A percentile compares a stretch with the other conserved stretches of the same genome.
Conservation (phyloP, 2,113 vertebrate genomes). For the Dasypus novemcinctus region DNA sequence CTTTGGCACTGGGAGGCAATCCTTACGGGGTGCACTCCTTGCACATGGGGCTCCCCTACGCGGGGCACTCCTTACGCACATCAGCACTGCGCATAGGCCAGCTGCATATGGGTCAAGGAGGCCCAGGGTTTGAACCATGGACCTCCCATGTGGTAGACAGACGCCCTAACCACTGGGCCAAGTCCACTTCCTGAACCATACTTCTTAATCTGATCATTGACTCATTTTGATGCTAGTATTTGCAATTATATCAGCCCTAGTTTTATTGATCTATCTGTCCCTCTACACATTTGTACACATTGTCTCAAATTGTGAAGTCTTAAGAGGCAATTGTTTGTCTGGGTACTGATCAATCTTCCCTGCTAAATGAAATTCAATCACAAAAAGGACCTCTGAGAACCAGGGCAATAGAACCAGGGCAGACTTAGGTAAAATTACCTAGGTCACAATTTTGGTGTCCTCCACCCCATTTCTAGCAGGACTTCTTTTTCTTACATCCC, state of each 20-base stretch:
- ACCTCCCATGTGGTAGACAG: no score
- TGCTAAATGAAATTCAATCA: not conserved
- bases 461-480: not conserved
- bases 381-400: not conserved
- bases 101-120: no score
- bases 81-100: no score
- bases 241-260: not conserved
- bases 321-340: not conserved
- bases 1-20: no score
- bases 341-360: not conserved
- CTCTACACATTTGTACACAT: not conserved
- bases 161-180: no score
- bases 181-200: no score
- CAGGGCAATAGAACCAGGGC: not conserved
- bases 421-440: not conserved
- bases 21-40: no score
- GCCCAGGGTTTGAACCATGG: no score
- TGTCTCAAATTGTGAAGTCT: not conserved
- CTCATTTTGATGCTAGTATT: not conserved
- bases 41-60: no score
- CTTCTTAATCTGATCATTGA: not conserved
- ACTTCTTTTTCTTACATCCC: not conserved
- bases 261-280: not conserved
- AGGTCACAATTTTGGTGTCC: no score
- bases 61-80: no score